Percentiles rank a stretch among this genome's conserved stretches.
Evolutionary conservation across 2,113 vertebrate species (phyloP).

Genomic region (Leucoraja erinaceus): DNA sequence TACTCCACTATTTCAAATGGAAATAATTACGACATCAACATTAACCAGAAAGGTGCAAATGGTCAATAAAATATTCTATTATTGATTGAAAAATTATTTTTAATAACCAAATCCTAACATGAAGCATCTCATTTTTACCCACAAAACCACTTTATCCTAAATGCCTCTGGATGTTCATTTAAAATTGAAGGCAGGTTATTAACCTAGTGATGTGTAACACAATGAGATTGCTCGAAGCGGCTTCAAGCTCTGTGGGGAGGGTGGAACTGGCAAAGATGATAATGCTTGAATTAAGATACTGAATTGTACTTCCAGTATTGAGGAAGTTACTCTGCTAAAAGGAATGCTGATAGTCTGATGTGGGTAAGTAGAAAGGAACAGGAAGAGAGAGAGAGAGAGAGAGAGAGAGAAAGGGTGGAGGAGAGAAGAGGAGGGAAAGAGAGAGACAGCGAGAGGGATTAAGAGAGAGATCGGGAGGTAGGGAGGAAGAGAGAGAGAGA

Average conservation of each 20-base stretch:
- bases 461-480: too few relatives aligned
- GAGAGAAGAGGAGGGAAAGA: too few relatives aligned
- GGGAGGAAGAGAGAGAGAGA: not conserved
- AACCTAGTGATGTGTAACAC: constrained; percentile 19
- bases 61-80: constrained; percentile 24
- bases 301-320: not conserved
- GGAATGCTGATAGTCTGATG: not conserved
- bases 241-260: not conserved
- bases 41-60: constrained; percentile 14
- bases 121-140: not conserved
- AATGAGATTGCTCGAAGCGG: not conserved
- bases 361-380: too few relatives aligned
- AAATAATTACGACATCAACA: not conserved
- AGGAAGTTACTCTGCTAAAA: not conserved
- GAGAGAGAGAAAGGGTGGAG: too few relatives aligned
- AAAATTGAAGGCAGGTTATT: constrained; percentile 29
- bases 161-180: constrained; percentile 19
- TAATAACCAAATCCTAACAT: not conserved
- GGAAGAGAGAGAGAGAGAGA: too few relatives aligned
- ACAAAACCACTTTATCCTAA: not conserved
- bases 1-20: too few relatives aligned
- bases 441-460: too few relatives aligned
- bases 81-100: constrained; percentile 17
- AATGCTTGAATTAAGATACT: not conserved
- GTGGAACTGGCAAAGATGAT: not conserved